phyloP scores from a whole-genome alignment of 2,888 invertebrate genomes.

The Mesodorylaimus sp. region DNA sequence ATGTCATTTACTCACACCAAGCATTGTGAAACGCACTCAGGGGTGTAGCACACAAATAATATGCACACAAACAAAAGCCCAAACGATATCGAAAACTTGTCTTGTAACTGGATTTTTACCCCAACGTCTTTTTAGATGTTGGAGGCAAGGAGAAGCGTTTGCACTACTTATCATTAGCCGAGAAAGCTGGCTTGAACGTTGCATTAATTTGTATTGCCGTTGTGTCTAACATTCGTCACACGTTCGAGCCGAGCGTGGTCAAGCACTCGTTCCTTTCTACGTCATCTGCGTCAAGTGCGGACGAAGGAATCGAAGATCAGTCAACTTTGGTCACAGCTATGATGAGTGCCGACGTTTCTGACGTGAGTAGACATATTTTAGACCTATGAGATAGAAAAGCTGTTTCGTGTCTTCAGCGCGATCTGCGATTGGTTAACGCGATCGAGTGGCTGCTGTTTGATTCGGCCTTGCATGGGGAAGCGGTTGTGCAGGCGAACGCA shows the following conservation, averaged over 20 bases:
- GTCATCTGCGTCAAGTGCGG: too few species aligned
- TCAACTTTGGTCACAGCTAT: background rate
- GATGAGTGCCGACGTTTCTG: background rate
- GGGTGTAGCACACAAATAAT: too few species aligned
- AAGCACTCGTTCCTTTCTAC: too few species aligned
- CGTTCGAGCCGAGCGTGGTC: too few species aligned
- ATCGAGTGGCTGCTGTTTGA: conserved; percentile 72
- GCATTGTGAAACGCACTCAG: too few species aligned
- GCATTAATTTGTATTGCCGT: conserved; percentile 61
- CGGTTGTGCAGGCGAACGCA: conserved; percentile 67
- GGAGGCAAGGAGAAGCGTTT: background rate
- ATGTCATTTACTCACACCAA: too few species aligned
- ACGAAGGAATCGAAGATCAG: background rate
- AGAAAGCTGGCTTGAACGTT: conserved; percentile 55
- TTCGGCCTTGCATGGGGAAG: conserved; percentile 53
- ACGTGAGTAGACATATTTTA: background rate
- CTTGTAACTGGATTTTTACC: background rate
- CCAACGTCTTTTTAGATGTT: background rate
- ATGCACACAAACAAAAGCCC: too few species aligned
- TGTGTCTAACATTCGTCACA: conserved; percentile 50
- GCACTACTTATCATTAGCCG: conserved; percentile 37
- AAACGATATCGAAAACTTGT: too few species aligned
- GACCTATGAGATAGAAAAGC: conserved; percentile 12
- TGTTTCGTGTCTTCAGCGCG: conserved; percentile 34
- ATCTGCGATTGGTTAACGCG: conserved; percentile 52